Evolutionary conservation across 2,797 vertebrate species (phyloP), one percentile per base, ranked within the genome.

Genomic region (Falco cherrug): DNA sequence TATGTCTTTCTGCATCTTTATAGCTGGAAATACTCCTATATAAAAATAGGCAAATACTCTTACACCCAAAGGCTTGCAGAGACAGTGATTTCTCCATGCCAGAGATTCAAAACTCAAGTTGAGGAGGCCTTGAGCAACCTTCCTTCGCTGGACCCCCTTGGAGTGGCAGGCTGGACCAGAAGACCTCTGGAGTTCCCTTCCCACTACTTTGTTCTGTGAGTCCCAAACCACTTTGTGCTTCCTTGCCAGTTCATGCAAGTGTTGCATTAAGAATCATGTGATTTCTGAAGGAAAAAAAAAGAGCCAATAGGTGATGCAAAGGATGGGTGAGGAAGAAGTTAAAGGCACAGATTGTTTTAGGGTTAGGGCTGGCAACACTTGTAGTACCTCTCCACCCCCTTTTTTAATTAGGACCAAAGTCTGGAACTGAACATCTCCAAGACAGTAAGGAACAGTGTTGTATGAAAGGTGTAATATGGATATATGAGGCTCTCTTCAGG

Each of bases 81-180:
- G 17, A 21, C 0, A 2, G n/a, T 31, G 0, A 1, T 39, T 24
- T 29, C 48, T 82, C 56, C 37, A 28, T 61, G 37, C 8, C 37
- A 75, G 45, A 68, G 15, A 57, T 64, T 71, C 64, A 95, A 57
- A 81, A 63, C 7, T 45, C 33, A 65, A 29, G 7, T 10, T 81
- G 76, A 81, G 26, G 53, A 85, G 11, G 31, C 25, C 61, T 64
- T 68, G 31, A 71, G 10, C 28, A 63, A 35, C 13, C 5, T 74
- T 80, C 5, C 33, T 82, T 81, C 0, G 0, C 16, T 39, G 18
- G 39, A 53, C 16, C 5, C 8, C 3, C 5, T 82, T 25, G 39
- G 35, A 31, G n/a, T 1, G 0, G 13, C 16, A 91, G 31, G 20
- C 10, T 68, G 53, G n/a, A 31, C 15, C 18, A 61, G 47, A 63